phyloP scores from a whole-genome alignment of 2,888 invertebrate genomes.

The Heterodera filipjevi region DNA sequence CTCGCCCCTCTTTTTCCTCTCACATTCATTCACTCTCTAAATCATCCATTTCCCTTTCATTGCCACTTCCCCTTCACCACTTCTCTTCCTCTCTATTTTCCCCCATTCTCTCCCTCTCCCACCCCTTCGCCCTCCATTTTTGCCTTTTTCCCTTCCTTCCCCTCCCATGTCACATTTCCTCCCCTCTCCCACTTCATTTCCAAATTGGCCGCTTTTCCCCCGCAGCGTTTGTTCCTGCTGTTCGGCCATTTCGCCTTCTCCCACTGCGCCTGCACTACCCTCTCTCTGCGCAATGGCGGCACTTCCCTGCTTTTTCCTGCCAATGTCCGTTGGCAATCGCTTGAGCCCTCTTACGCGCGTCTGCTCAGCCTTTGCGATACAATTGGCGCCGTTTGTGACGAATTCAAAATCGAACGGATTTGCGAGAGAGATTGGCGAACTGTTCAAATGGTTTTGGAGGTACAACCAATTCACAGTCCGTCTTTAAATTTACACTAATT shows the following conservation, averaged over 20 bases:
- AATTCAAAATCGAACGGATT: constrained; percentile 6
- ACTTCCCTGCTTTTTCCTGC: background rate
- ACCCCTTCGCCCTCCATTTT: no score
- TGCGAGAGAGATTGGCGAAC: background rate
- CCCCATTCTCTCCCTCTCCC: no score
- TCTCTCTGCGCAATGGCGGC: background rate
- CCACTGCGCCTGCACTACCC: constrained; percentile 3
- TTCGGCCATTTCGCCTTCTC: constrained; percentile 9
- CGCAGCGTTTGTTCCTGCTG: background rate
- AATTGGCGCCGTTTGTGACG: background rate
- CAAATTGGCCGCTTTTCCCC: background rate
- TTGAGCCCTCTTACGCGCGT: constrained; percentile 10
- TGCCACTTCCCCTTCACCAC: no score
- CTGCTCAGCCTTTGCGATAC: background rate
- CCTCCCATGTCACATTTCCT: no score
- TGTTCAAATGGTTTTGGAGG: background rate
- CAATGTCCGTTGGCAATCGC: background rate
- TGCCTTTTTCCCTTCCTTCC: no score
- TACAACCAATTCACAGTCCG: no score
- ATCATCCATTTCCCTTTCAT: no score
- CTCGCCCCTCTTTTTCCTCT: no score
- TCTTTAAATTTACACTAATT: background rate
- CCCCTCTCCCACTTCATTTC: no score
- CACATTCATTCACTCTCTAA: no score
- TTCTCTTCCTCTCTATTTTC: no score